Evolutionary conservation across 2,888 invertebrate species (phyloP), one percentile per base, ranked within the genome.

Genomic region (Orchestes rusci): DNA sequence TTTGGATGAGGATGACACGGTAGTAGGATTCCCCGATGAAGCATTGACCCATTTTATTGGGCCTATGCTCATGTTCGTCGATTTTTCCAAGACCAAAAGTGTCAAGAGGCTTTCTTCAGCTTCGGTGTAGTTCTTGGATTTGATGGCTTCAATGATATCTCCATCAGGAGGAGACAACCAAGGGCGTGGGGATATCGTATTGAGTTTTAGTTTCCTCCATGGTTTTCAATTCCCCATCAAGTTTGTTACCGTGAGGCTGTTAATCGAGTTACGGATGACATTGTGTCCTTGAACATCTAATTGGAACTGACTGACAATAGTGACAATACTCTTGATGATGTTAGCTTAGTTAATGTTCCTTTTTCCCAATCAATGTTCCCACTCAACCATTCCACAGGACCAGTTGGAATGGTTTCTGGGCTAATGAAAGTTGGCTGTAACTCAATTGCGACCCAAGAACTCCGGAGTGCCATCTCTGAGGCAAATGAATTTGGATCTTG

Each of bases 201-300:
- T 77, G 59, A 12, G 80, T 79, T 57, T 82, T 81, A 54, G 80
- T 80, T 62, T 78, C 74, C 67, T 85, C 84, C 79, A 84, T 79
- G 51, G 77, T 77, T 54, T 73, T 79, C 69, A 74, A 84, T 36
- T 75, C 68, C 3, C 76, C 82, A 55, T 72, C 75, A 17, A 72
- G 63, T 12, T 66, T 63, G 35, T 74, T 70, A 36, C 60, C 56
- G 35, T 60, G 56, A 66, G 51, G 35, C 66, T 57, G 48, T 67
- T 60, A 27, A 56, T 36, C 52, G 76, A 75, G 42, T 73, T 75
- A 60, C 75, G 79, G 65, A 82, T 78, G 57, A 45, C 19, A 44
- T 53, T 51, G 20, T 50, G 36, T 27, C 47, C 59, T 73, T 80
- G 56, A 10, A 77, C 71, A 56, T 84, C 82, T 2, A 82, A 68